Evolutionary conservation across 2,797 vertebrate genomes (phyloP).

Genomic region (Pagetopsis macropterus): DNA sequence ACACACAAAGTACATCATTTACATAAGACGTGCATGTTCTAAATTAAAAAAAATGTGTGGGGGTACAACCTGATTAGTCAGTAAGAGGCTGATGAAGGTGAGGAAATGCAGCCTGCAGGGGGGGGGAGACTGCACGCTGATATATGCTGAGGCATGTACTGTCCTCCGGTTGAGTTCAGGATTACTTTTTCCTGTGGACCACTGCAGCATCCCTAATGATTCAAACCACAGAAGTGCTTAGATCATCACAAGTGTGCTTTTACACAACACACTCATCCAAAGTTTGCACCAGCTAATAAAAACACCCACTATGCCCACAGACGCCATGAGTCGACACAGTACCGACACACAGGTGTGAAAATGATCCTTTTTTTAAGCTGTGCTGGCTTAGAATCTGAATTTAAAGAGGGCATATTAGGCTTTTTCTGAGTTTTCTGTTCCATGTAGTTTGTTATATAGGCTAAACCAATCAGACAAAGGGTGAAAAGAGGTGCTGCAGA

Average conservation of each 20-base stretch:
- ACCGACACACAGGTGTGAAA: conserved; percentile 33
- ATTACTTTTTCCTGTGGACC: conserved; percentile 59
- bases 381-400: conserved; percentile 21
- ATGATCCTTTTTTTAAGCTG: conserved; percentile 2
- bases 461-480: no score
- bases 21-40: conserved; percentile 27
- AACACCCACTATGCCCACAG: conserved; percentile 54
- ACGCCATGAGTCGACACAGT: conserved; percentile 48
- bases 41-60: conserved; percentile 42
- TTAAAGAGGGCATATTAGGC: no score
- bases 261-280: conserved; percentile 60
- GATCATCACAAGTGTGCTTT: conserved; percentile 73
- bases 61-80: conserved; percentile 37
- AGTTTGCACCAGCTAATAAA: conserved; percentile 46
- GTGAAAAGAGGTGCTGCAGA: no score
- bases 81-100: conserved; percentile 44
- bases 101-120: conserved; percentile 9
- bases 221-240: conserved; percentile 73
- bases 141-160: conserved; percentile 62
- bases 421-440: no score
- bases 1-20: conserved; percentile 27
- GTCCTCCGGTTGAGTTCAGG: conserved; percentile 56
- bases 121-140: conserved; percentile 38
- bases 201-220: conserved; percentile 68
- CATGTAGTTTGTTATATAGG: no score